Evolutionary conservation across 2,797 vertebrate genomes (phyloP).

Genomic region (Phoeniculus purpureus): DNA sequence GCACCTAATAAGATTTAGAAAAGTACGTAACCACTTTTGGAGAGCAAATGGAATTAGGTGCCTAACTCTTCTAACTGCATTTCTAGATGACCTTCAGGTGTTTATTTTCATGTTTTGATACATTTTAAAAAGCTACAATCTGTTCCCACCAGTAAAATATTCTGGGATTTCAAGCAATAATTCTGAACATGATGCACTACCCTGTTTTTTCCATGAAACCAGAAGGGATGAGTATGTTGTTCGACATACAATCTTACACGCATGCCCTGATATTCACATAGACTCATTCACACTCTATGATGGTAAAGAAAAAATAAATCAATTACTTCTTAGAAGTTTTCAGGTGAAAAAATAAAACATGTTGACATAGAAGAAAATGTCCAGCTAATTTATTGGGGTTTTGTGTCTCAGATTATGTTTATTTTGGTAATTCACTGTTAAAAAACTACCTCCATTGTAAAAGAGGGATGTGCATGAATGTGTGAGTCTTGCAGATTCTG

Average conservation of each 20-base stretch:
- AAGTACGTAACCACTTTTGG: not conserved
- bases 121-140: fast-evolving
- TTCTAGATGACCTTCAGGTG: not conserved
- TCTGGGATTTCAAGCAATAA: not conserved
- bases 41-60: not conserved
- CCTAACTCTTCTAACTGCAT: not conserved
- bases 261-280: not conserved
- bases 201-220: not conserved
- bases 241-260: not conserved
- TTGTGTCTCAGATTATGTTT: not conserved
- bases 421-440: not conserved
- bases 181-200: not conserved
- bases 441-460: not conserved
- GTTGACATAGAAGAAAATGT: not conserved
- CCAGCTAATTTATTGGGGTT: fast-evolving
- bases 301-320: not conserved
- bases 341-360: fast-evolving
- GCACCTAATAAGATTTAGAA: not conserved
- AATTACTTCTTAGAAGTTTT: not conserved
- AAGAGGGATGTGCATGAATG: not conserved
- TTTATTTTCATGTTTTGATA: not conserved
- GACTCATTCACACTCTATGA: not conserved
- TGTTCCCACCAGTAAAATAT: not conserved
- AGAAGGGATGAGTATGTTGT: not conserved
- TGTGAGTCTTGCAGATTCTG: not conserved